Base-by-base conservation (phyloP, 2,888 invertebrate genomes). In the Neria commutata region DNA sequence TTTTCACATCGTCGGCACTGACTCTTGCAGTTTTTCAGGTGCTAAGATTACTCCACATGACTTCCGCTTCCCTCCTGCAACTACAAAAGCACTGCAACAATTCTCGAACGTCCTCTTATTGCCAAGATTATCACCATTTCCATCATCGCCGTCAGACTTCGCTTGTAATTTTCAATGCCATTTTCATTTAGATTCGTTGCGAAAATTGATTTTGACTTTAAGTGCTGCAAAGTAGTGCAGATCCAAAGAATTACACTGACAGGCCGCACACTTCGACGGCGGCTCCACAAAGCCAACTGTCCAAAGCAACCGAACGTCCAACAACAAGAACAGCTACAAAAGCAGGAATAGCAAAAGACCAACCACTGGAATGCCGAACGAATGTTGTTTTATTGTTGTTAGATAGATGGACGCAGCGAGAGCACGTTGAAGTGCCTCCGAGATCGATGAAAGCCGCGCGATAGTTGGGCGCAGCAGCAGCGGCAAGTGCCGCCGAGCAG, bases 111-210 rank as follows among this genome's bases (percentile, higher is more conserved):
- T n/a, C n/a, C n/a, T n/a, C n/a, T n/a, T n/a, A n/a, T n/a, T n/a
- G n/a, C n/a, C n/a, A n/a, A n/a, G n/a, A n/a, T n/a, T n/a, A n/a
- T n/a, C n/a, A n/a, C n/a, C n/a, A n/a, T n/a, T n/a, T n/a, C n/a
- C n/a, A n/a, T n/a, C n/a, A n/a, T n/a, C n/a, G n/a, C n/a, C n/a
- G n/a, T n/a, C n/a, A n/a, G n/a, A n/a, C n/a, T 8, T 6, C 29
- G 29, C 29, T 6, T 8, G 29, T 29, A 11, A 29, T 29, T 29
- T 29, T 29, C 29, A 71, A 71, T 74, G 71, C 74, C 71, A 71
- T 74, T 71, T 71, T 73, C 74, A 71, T 71, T 71, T 73, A 74
- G 73, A 72, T 75, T 75, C 74, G 74, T 72, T 72, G 66, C 63
- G 69, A 71, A 74, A 72, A 72, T 75, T 72, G 74, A 37, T 37